Base-by-base conservation (phyloP, 2,888 invertebrate species). In the Pollenia labialis region DNA sequence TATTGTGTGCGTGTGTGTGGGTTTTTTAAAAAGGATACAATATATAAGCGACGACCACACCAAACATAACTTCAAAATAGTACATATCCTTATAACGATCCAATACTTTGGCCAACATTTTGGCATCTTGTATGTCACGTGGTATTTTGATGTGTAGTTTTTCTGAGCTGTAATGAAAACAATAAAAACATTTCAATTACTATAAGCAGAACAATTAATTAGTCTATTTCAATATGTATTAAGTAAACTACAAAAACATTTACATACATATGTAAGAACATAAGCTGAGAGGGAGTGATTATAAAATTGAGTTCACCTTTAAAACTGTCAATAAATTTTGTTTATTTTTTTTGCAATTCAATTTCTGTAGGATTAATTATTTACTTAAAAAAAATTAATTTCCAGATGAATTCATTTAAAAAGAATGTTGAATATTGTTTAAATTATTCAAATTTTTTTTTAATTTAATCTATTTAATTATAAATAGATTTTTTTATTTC, bases 121-220 rank as follows among this genome's bases (percentile, higher is more conserved):
- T 99, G 46, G 99, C 99, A 94, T 99, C 99, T 92, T 99, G 98
- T 90, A 99, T 97, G 93, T 98, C 96, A 94, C 96, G 95, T 76
- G 99, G 99, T 88, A 99, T 94, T 94, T 97, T 98, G 88, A 99
- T 95, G 93, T 97, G 95, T 91, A 96, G 94, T 91, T 95, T 96
- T 93, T 99, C 99, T 90, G 97, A 95, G 87, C 98, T 98, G 89
- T 66, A 88, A 87, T 40, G 10, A 79, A 42, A 82, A 64, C 50
- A 72, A 82, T 16, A 50, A 72, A 44, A 10, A 75, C 62, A 64
- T 16, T 54, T 50, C 11, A 60, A 62, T 69, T 48, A 74, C 12
- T 11, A 62, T 12, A 7, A 48, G 62, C 23, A 11, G 11, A n/a
- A 14, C n/a, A 11, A 48, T 16, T 12, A 10, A 60, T 42, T 4